Evolutionary conservation across 2,113 vertebrate genomes (phyloP).

Genomic region (Nipponia nippon): DNA sequence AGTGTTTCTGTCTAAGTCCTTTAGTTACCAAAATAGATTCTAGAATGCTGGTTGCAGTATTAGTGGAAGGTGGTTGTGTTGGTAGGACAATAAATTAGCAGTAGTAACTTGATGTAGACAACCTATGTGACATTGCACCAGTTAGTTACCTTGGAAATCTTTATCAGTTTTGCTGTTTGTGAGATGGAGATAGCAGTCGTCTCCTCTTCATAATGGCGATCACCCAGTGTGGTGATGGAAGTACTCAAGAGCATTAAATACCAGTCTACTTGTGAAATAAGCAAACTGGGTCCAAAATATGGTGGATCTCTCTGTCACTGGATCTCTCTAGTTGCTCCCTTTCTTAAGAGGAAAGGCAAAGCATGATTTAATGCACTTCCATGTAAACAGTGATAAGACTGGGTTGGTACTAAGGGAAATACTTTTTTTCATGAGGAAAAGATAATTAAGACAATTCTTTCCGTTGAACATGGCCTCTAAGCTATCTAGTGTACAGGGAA

Average conservation of each 20-base stretch:
- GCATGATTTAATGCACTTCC: background rate
- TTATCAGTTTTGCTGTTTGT: background rate
- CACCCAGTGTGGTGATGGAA: accelerated
- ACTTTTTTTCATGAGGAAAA: background rate
- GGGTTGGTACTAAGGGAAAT: background rate
- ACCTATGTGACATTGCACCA: background rate
- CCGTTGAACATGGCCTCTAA: background rate
- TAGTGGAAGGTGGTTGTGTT: background rate
- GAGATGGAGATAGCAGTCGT: background rate
- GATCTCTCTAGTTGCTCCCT: background rate
- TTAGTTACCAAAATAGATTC: background rate
- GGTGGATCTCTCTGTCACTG: accelerated
- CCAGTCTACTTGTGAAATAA: background rate
- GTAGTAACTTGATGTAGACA: background rate
- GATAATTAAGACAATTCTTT: background rate
- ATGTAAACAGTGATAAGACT: background rate
- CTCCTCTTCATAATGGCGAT: background rate
- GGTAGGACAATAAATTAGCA: background rate
- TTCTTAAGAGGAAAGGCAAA: background rate
- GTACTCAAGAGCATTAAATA: background rate
- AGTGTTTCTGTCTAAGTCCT: background rate
- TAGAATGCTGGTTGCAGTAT: background rate
- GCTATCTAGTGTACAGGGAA: background rate
- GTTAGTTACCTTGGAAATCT: background rate
- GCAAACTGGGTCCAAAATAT: background rate